Percentiles rank a stretch among this genome's conserved stretches.
phyloP scores from a whole-genome alignment of 1,140 invertebrate species.

The Oppia nitens region DNA sequence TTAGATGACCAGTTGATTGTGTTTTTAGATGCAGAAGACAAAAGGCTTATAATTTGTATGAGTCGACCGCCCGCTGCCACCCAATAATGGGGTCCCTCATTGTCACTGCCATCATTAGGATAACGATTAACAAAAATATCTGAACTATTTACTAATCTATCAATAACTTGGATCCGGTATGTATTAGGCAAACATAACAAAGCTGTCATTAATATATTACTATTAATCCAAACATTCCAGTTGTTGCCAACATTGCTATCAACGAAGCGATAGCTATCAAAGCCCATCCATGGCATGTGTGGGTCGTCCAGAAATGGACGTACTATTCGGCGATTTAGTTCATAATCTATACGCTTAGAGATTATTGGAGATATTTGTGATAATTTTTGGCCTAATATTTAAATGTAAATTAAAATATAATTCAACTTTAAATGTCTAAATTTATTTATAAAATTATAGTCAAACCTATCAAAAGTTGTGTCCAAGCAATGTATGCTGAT shows the following conservation, averaged over 20 bases:
- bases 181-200: constrained; percentile 2
- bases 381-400: constrained; percentile 2
- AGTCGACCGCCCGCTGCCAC: constrained; percentile 3
- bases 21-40: not conserved
- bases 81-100: constrained; percentile 6
- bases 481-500: no score
- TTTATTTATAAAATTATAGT: no score
- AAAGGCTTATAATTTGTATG: constrained; percentile 7
- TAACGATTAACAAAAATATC: constrained; percentile 9
- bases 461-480: no score
- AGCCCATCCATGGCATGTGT: constrained; percentile 5
- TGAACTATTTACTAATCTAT: not conserved
- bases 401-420: no score
- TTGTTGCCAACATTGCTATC: no score
- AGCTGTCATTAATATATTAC: constrained; percentile 7
- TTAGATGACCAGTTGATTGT: not conserved
- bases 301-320: not conserved
- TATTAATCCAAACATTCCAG: constrained; percentile 12
- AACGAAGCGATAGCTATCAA: constrained; percentile 2
- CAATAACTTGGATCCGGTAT: not conserved
- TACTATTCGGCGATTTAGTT: constrained; percentile 11
- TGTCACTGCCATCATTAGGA: constrained; percentile 8
- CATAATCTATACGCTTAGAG: constrained; percentile 8
- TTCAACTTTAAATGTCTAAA: no score
- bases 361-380: constrained; percentile 4